Evolutionary conservation across 2,797 vertebrate species (phyloP).

Genomic region (Champsocephalus esox): DNA sequence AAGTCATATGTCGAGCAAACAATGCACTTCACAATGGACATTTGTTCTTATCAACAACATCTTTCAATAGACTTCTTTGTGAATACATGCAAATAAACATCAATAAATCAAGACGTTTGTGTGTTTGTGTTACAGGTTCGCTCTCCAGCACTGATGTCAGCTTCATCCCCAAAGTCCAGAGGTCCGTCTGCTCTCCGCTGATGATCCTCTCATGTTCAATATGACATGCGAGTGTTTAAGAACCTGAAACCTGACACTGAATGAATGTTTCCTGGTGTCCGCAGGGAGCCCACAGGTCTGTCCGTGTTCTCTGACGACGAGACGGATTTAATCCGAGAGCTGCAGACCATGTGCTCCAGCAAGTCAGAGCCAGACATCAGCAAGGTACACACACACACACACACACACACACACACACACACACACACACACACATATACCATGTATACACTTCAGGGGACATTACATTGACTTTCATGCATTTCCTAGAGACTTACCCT

Average conservation of each 20-base stretch:
- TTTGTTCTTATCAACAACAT: no score
- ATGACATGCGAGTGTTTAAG: neutral
- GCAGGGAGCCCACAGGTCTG: conserved; percentile 81
- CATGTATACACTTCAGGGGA: no score
- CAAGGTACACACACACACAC: conserved; percentile 82
- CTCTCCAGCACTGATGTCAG: conserved; percentile 75
- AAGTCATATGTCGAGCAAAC: no score
- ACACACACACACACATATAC: neutral
- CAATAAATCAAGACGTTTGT: neutral
- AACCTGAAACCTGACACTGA: neutral
- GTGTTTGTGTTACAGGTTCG: conserved; percentile 66
- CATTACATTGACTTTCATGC: no score
- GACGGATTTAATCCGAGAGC: conserved; percentile 91
- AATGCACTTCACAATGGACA: no score
- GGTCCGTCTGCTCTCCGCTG: conserved; percentile 62
- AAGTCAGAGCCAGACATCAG: conserved; percentile 96
- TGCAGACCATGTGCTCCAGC: conserved; percentile 95
- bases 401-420: neutral
- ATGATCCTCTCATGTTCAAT: neutral
- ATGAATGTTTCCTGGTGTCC: conserved; percentile 5
- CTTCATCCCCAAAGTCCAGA: conserved; percentile 67
- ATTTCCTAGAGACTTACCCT: no score
- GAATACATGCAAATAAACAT: no score
- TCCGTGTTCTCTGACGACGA: conserved; percentile 91
- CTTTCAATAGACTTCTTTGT: no score